Conservation (phyloP, 2,113 vertebrate species). For the Balaenoptera acutorostrata region DNA sequence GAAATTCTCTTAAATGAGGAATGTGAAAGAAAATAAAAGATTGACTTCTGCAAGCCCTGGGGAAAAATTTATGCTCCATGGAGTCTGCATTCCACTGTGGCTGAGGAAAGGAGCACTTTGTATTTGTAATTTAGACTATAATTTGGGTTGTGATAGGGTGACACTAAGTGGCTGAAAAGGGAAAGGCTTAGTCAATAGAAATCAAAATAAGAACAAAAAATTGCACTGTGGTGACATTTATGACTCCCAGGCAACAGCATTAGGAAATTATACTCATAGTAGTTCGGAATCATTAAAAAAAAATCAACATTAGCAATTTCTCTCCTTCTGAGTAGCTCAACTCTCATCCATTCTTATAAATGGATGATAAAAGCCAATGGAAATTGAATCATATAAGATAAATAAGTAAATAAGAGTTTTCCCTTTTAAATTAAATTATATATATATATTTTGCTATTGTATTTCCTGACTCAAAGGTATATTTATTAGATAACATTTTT, state of each 20-base stretch:
- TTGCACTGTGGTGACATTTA: slow-evolving; percentile 41
- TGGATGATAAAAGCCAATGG: not conserved
- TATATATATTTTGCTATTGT: not conserved
- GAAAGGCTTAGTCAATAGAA: slow-evolving; percentile 59
- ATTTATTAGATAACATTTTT: not conserved
- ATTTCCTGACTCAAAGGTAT: not conserved
- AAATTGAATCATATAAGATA: not conserved
- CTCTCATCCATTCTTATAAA: not conserved
- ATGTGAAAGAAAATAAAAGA: slow-evolving; percentile 19
- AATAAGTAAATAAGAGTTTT: slow-evolving; percentile 4
- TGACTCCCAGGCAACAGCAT: not conserved
- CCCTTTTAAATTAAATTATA: not conserved
- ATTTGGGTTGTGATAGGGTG: slow-evolving; percentile 61
- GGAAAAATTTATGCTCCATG: not conserved
- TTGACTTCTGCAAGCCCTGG: not conserved
- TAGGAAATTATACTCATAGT: slow-evolving; percentile 35
- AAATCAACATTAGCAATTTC: slow-evolving; percentile 23
- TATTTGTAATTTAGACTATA: slow-evolving; percentile 36
- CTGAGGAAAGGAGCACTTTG: slow-evolving; percentile 25
- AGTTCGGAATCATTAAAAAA: slow-evolving; percentile 16
- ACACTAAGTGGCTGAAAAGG: slow-evolving; percentile 67
- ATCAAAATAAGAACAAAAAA: slow-evolving; percentile 67
- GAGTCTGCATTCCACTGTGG: not conserved
- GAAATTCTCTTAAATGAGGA: slow-evolving; percentile 44
- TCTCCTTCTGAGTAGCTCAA: not conserved